Evolutionary conservation across 92 coral and sea anemone species (phyloP), one percentile per base, ranked within the genome.

Genomic region (Zoanthus solanderi): DNA sequence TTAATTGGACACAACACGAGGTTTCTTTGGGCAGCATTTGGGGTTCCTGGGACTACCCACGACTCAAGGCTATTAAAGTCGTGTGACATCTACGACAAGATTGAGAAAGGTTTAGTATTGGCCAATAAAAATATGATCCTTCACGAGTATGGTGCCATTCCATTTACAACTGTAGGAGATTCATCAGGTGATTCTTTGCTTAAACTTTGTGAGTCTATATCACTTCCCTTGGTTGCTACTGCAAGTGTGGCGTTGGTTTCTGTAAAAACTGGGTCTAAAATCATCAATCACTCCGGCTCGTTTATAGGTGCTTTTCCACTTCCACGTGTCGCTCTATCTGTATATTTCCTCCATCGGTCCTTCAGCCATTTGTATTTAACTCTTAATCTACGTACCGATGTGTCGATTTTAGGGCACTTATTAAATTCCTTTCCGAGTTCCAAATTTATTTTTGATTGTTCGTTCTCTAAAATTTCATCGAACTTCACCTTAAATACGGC

Each of bases 21-120:
- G 79, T 80, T 88, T 15, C 67, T 60, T 60, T 60, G 67, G 66
- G 66, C 66, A 60, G 66, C 66, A 60, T n/a, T 60, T 60, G 90
- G 87, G 68, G 87, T 87, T 61, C 87, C 87, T 9, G 90, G 90
- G 16, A 85, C 92, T 17, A 90, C 78, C 37, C 87, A 85, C 79
- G 92, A 77, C 67, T 90, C 89, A 31, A 90, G 88, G 83, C 89
- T 86, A 34, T 42, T 85, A 53, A 46, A 66, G 80, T 56, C 37
- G 37, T 85, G 81, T 76, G 78, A 78, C 30, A 85, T 90, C 44
- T 90, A 53, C 34, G 23, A 23, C 37, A 69, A 86, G 50, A 67
- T 89, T 76, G 84, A 89, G 44, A 60, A 61, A 78, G 87, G 90
- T 63, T 60, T 18, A 48, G 78, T 87, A 15, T 53, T 87, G 18